Evolutionary conservation across 2,113 vertebrate genomes (phyloP).

Genomic region (Nyctibius bracteatus): DNA sequence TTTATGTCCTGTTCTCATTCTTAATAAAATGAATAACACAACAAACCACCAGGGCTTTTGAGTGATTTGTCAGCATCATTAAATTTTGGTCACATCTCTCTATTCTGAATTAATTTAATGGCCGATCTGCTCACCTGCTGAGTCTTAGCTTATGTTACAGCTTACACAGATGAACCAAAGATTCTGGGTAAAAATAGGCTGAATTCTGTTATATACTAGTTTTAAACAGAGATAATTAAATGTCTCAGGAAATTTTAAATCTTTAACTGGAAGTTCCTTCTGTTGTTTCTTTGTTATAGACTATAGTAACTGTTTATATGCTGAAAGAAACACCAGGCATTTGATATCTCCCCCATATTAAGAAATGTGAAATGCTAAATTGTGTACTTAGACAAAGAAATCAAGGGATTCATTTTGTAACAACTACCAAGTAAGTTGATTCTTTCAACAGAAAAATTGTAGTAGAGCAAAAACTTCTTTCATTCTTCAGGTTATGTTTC

Average conservation of each 20-base stretch:
- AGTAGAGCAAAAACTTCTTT: background rate
- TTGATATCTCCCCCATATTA: background rate
- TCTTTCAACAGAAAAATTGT: background rate
- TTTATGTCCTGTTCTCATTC: background rate
- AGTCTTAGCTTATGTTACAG: background rate
- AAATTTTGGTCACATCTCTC: background rate
- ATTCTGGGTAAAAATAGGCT: background rate
- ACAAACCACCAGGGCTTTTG: background rate
- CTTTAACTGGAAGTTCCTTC: background rate
- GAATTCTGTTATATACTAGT: background rate
- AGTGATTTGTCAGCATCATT: background rate
- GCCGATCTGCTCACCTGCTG: background rate
- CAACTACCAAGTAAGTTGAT: background rate
- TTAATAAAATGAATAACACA: background rate
- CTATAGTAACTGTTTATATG: background rate
- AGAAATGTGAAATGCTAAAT: background rate
- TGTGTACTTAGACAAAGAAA: background rate
- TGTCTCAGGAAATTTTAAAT: background rate
- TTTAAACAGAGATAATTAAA: background rate
- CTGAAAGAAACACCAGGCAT: background rate
- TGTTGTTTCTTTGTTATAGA: background rate
- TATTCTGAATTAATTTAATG: background rate
- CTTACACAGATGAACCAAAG: background rate
- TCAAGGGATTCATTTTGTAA: background rate
- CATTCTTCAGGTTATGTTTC: background rate